phyloP scores from a whole-genome alignment of 1,140 invertebrate species.

The Oryctes rhinoceros region DNA sequence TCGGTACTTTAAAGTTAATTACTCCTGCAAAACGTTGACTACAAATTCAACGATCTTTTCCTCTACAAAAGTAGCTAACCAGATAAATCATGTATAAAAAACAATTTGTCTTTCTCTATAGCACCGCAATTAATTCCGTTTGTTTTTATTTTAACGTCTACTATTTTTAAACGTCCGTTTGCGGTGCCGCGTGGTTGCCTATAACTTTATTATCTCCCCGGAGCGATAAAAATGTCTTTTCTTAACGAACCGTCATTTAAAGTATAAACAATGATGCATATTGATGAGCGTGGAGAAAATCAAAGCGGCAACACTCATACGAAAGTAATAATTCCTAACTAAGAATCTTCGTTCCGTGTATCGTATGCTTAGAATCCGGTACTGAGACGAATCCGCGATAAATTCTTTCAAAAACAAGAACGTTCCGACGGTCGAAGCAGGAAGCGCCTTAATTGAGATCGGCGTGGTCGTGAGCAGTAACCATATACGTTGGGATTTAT shows the following conservation, averaged over 20 bases:
- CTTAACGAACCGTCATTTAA: slow-evolving; percentile 34
- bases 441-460: slow-evolving; percentile 43
- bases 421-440: slow-evolving; percentile 33
- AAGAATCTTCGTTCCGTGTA: slow-evolving; percentile 14
- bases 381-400: slow-evolving; percentile 27
- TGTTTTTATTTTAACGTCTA: background rate
- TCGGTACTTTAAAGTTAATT: too few relatives aligned
- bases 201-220: slow-evolving; percentile 30
- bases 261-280: slow-evolving; percentile 36
- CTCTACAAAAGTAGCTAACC: background rate
- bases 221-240: slow-evolving; percentile 26
- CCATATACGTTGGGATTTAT: slow-evolving; percentile 34
- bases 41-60: too few relatives aligned
- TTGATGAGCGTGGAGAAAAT: slow-evolving; percentile 33
- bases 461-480: slow-evolving; percentile 34
- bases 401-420: slow-evolving; percentile 34
- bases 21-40: too few relatives aligned
- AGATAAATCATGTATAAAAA: slow-evolving; percentile 21
- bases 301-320: slow-evolving; percentile 35
- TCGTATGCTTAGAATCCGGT: slow-evolving; percentile 26
- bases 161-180: slow-evolving; percentile 17
- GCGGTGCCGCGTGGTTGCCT: background rate
- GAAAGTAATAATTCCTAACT: slow-evolving; percentile 25
- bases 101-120: slow-evolving; percentile 25
- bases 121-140: slow-evolving; percentile 13